phyloP scores from a whole-genome alignment of 2,113 vertebrate genomes.

The Pycnonotus jocosus region DNA sequence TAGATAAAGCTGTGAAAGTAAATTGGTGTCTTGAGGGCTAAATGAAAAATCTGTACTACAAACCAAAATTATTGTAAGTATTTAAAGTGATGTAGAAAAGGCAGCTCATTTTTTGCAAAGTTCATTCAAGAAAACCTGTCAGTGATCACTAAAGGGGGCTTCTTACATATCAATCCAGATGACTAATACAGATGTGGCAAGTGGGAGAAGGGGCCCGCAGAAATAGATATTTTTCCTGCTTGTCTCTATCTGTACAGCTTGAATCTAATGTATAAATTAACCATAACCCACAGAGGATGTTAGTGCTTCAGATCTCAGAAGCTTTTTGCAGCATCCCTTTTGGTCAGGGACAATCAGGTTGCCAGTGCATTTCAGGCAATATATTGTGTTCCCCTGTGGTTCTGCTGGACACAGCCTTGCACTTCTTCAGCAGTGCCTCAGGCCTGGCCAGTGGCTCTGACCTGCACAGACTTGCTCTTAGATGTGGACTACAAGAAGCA shows the following conservation, averaged over 20 bases:
- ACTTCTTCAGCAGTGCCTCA: background rate
- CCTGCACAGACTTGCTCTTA: background rate
- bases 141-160: background rate
- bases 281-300: background rate
- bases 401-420: background rate
- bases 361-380: rapidly evolving
- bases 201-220: background rate
- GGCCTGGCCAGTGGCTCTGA: background rate
- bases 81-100: background rate
- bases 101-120: background rate
- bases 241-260: background rate
- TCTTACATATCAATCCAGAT: background rate
- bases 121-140: background rate
- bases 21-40: background rate
- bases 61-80: background rate
- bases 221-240: background rate
- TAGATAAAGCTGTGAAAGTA: background rate
- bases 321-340: background rate
- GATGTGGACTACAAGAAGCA: background rate
- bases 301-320: background rate
- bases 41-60: background rate
- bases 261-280: background rate
- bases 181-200: background rate
- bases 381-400: background rate
- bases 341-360: background rate